Percentiles rank a stretch among this genome's conserved stretches.
Evolutionary conservation across 30 jellyfish, hydroid and myxozoan genomes (phyloP).

Genomic region (Cassiopea xamachana): DNA sequence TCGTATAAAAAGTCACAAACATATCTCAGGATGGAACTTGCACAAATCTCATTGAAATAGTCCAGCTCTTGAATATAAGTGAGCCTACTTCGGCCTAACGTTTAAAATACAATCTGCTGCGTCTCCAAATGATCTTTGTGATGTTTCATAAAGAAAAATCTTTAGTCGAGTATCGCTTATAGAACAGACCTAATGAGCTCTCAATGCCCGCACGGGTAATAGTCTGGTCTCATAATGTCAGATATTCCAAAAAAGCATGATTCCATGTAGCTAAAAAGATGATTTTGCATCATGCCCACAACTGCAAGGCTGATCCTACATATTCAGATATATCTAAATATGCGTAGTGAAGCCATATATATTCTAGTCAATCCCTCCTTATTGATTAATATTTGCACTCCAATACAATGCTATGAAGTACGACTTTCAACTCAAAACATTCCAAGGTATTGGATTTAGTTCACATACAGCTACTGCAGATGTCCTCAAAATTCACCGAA

Average conservation of each 20-base stretch:
- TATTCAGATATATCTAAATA: too few species aligned
- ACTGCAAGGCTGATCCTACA: background rate
- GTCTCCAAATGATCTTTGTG: background rate
- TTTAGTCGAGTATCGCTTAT: background rate
- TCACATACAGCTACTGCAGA: background rate
- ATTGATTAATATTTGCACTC: background rate
- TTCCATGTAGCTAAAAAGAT: background rate
- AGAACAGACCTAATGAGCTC: background rate
- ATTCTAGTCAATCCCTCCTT: background rate
- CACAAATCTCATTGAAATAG: background rate
- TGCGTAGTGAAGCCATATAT: background rate
- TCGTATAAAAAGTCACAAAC: background rate
- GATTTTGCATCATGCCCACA: background rate
- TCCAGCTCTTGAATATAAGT: background rate
- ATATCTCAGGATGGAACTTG: background rate
- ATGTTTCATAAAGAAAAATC: background rate
- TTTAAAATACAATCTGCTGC: background rate
- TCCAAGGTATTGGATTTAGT: background rate
- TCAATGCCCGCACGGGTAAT: too few species aligned
- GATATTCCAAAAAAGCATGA: background rate
- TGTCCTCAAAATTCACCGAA: conserved; percentile 15
- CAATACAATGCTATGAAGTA: background rate
- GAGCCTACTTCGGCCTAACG: background rate
- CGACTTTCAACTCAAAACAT: background rate
- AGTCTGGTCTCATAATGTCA: too few species aligned